Evolutionary conservation across 2,888 invertebrate species (phyloP).

Genomic region (Lasiommata megera): DNA sequence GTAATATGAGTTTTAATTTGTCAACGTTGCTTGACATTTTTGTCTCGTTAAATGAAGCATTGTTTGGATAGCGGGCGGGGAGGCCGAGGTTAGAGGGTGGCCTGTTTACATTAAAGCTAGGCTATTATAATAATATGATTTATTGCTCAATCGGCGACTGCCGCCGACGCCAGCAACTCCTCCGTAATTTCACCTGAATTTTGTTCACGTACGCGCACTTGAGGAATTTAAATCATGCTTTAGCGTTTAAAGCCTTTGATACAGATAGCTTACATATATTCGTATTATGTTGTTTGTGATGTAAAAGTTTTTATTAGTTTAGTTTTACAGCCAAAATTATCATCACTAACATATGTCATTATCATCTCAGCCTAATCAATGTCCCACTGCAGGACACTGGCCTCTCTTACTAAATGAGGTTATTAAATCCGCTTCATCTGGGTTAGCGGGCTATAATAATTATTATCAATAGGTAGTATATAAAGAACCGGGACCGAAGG

Average conservation of each 20-base stretch:
- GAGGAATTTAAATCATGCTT: slow-evolving; percentile 70
- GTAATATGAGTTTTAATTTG: slow-evolving; percentile 37
- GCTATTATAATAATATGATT: slow-evolving; percentile 75
- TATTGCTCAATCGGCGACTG: slow-evolving; percentile 70
- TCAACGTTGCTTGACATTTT: slow-evolving; percentile 45
- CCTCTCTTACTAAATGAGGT: no score
- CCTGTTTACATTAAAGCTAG: slow-evolving; percentile 72
- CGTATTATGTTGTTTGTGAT: not conserved
- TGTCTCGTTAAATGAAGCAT: slow-evolving; percentile 45
- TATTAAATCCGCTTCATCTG: no score
- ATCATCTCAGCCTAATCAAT: no score
- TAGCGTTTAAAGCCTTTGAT: slow-evolving; percentile 69
- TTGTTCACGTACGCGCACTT: slow-evolving; percentile 58
- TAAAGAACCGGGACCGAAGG: no score
- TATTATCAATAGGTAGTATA: no score
- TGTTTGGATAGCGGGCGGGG: slow-evolving; percentile 41
- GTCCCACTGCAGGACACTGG: no score
- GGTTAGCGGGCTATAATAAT: no score
- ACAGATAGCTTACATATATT: slow-evolving; percentile 31
- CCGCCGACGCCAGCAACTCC: slow-evolving; percentile 43
- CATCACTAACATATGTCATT: no score
- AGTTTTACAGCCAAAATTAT: no score
- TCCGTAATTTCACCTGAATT: slow-evolving; percentile 64
- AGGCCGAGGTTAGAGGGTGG: slow-evolving; percentile 38
- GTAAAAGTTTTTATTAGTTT: not conserved